phyloP scores from a whole-genome alignment of 2,113 vertebrate genomes.

The Nibea coibor region DNA sequence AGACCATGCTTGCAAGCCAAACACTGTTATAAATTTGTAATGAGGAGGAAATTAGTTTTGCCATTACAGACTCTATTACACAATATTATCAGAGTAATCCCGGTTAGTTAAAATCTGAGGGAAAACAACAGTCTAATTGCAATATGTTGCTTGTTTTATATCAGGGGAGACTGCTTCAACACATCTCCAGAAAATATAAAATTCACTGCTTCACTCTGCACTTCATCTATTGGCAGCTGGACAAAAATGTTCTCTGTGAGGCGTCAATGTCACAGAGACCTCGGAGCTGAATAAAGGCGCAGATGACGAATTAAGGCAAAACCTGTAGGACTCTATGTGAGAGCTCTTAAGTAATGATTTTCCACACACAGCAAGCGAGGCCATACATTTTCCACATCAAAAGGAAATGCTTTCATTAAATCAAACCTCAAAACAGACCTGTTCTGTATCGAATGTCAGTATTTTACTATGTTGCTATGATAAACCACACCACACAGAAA shows the following conservation, averaged over 20 bases:
- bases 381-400: neutral
- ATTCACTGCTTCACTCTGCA: too few species aligned
- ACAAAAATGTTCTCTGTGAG: neutral
- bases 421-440: neutral
- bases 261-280: neutral
- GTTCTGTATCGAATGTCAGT: neutral
- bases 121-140: neutral
- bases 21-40: conserved; percentile 25
- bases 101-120: neutral
- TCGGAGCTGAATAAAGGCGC: neutral
- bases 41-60: conserved; percentile 30
- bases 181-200: neutral
- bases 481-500: conserved; percentile 36
- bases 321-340: neutral
- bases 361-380: neutral
- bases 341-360: neutral
- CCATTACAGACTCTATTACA: conserved; percentile 11
- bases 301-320: neutral
- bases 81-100: neutral
- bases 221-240: neutral
- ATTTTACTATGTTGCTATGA: neutral
- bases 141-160: conserved; percentile 12
- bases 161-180: neutral
- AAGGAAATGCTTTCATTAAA: conserved; percentile 7
- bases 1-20: conserved; percentile 6